Percentiles rank a stretch among this genome's conserved stretches.
Conservation (phyloP, 2,113 vertebrate species). For the Pipa parva region DNA sequence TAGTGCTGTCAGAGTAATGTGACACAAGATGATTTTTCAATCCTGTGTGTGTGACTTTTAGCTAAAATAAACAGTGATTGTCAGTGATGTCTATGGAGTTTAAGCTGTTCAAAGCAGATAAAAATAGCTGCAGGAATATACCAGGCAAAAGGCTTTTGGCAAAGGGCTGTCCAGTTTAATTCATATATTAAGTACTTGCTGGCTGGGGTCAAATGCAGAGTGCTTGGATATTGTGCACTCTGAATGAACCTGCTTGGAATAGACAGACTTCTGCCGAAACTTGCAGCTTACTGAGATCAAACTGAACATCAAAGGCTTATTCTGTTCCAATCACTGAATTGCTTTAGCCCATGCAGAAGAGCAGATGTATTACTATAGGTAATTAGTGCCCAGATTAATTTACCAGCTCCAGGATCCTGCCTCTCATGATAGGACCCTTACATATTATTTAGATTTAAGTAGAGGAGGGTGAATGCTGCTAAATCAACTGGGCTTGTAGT, state of each 20-base stretch:
- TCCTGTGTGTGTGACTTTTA: slow-evolving; percentile 58
- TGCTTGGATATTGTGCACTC: slow-evolving; percentile 66
- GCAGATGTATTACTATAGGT: slow-evolving; percentile 56
- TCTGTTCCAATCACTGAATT: slow-evolving; percentile 31
- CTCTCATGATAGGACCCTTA: neutral
- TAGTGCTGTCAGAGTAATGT: slow-evolving; percentile 44
- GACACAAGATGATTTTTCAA: slow-evolving; percentile 53
- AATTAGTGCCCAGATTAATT: slow-evolving; percentile 47
- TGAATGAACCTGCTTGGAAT: slow-evolving; percentile 63
- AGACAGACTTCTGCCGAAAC: slow-evolving; percentile 52
- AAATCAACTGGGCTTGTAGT: too few species aligned
- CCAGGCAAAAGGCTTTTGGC: slow-evolving; percentile 58
- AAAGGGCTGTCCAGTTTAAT: slow-evolving; percentile 62
- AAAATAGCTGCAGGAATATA: slow-evolving; percentile 63
- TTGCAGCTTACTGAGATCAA: slow-evolving; percentile 50
- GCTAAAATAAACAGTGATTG: slow-evolving; percentile 60
- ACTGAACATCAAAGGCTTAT: slow-evolving; percentile 53
- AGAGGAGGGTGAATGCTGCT: too few species aligned
- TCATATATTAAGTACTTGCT: slow-evolving; percentile 69
- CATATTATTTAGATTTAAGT: too few species aligned
- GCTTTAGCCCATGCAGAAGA: slow-evolving; percentile 47
- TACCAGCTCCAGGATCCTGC: slow-evolving; percentile 17
- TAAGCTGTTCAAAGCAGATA: slow-evolving; percentile 60
- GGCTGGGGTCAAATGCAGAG: slow-evolving; percentile 60
- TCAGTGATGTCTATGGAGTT: slow-evolving; percentile 61